A percentile compares a stretch with the other conserved stretches of the same genome.
Evolutionary conservation across 2,888 invertebrate species (phyloP).

Genomic region (Anorthoa munda): DNA sequence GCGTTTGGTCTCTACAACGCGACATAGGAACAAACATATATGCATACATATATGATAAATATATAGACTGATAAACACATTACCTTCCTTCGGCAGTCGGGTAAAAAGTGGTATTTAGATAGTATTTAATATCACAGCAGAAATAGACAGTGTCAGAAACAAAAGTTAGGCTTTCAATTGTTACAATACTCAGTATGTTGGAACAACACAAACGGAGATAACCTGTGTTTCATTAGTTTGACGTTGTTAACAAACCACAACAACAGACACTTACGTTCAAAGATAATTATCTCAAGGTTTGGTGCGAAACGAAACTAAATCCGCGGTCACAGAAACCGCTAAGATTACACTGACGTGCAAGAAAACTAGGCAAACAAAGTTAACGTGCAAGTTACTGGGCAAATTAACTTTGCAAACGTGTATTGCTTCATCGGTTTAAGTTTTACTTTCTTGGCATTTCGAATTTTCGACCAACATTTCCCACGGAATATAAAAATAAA

Average conservation of each 20-base stretch:
- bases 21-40: no score
- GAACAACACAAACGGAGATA: background rate
- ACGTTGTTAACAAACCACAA: background rate
- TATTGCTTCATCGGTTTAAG: conserved; percentile 19
- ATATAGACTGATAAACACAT: no score
- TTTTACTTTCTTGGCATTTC: background rate
- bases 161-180: background rate
- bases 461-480: no score
- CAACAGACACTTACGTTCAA: conserved; percentile 1
- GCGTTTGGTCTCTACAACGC: no score
- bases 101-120: no score
- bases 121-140: background rate
- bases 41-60: no score
- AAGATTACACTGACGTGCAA: conserved; percentile 53
- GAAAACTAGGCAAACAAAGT: conserved; percentile 44
- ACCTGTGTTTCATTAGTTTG: background rate
- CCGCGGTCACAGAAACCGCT: conserved; percentile 37
- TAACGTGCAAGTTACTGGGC: conserved; percentile 16
- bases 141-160: background rate
- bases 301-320: conserved; percentile 24
- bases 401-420: conserved; percentile 24
- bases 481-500: no score
- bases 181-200: background rate
- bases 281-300: conserved; percentile 6
- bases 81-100: no score